phyloP scores from a whole-genome alignment of 2,797 vertebrate species.

The Enteromius trimaculatus region DNA sequence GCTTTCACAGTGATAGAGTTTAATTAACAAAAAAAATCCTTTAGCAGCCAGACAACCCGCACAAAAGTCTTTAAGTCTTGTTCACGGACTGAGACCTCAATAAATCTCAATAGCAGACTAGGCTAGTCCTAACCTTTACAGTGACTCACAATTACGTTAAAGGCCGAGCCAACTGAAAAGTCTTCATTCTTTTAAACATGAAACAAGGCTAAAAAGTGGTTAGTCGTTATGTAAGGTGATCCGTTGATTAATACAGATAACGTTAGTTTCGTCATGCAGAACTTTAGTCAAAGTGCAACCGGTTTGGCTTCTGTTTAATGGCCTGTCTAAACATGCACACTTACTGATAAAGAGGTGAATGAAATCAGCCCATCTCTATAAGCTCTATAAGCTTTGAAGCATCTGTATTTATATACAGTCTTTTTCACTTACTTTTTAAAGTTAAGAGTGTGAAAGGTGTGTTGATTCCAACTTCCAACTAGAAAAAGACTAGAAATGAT shows the following conservation, averaged over 20 bases:
- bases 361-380: not conserved
- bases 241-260: not conserved
- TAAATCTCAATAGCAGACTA: conserved; percentile 11
- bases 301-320: conserved; percentile 4
- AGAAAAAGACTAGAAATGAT: not conserved
- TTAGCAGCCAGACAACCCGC: not conserved
- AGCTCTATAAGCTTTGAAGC: not conserved
- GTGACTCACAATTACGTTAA: not conserved
- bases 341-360: not conserved
- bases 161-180: not conserved
- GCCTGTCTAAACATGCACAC: not conserved
- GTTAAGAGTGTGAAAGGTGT: not conserved
- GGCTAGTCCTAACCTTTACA: conserved; percentile 9
- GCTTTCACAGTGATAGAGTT: not conserved
- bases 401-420: not conserved
- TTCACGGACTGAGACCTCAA: not conserved
- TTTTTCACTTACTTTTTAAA: not conserved
- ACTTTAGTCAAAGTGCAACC: not conserved
- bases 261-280: not conserved
- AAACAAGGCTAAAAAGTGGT: not conserved
- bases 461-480: not conserved
- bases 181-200: not conserved
- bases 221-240: not conserved
- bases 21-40: not conserved
- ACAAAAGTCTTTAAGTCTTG: not conserved